Conservation (phyloP, 1,140 invertebrate genomes). For the Neodiprion lecontei region DNA sequence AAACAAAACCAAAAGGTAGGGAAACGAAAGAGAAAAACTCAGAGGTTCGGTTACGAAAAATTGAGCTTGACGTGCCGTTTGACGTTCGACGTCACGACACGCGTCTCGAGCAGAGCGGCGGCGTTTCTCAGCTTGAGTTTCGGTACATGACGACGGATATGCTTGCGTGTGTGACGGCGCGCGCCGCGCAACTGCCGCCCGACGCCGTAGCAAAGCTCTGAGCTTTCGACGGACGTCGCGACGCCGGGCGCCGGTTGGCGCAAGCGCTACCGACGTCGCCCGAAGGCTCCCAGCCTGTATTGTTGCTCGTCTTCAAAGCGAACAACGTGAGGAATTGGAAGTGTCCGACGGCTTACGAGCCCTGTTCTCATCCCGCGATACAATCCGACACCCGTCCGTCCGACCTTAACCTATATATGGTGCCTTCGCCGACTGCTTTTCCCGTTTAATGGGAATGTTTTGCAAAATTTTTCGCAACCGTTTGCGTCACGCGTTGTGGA, state of each 20-base stretch:
- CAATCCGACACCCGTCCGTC: no score
- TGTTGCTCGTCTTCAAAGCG: slow-evolving; percentile 15
- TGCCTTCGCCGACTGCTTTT: no score
- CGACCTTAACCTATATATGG: slow-evolving; percentile 4
- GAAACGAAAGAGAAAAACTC: no score
- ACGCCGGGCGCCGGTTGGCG: slow-evolving; percentile 36
- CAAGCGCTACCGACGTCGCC: slow-evolving; percentile 40
- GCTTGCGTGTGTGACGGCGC: slow-evolving; percentile 58
- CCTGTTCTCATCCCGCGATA: neutral
- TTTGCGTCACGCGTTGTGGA: no score
- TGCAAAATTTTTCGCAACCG: no score
- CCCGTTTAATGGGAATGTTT: no score
- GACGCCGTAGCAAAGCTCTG: slow-evolving; percentile 41
- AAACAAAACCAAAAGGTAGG: no score
- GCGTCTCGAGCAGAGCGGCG: slow-evolving; percentile 1
- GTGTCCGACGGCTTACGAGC: neutral
- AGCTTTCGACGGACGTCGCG: slow-evolving; percentile 25
- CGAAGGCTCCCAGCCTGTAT: neutral
- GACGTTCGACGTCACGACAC: slow-evolving; percentile 4
- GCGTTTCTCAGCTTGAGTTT: slow-evolving; percentile 4
- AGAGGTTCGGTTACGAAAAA: neutral
- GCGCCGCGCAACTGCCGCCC: slow-evolving; percentile 60
- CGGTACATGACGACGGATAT: slow-evolving; percentile 22
- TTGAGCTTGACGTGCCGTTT: neutral
- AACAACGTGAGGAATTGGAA: slow-evolving; percentile 35